A percentile compares a stretch with the other conserved stretches of the same genome.
Evolutionary conservation across 2,888 invertebrate species (phyloP).

Genomic region (Melanostoma mellinum): DNA sequence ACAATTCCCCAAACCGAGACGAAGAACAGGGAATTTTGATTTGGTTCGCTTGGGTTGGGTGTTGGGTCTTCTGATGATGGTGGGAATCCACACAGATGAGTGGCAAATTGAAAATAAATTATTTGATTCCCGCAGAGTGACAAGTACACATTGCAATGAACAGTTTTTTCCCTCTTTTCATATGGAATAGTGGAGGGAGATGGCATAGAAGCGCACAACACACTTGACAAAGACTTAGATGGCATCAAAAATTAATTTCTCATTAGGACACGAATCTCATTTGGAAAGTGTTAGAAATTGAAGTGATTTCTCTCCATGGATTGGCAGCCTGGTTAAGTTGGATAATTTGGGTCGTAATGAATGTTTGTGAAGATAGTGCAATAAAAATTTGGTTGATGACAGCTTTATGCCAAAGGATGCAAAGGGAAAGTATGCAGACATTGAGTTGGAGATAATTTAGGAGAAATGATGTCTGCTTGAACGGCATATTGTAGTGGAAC

Average conservation of each 20-base stretch:
- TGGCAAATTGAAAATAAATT: conserved; percentile 70
- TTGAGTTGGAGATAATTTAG: too few relatives aligned
- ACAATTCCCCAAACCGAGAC: conserved; percentile 17
- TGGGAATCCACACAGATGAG: conserved; percentile 69
- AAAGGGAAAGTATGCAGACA: background rate
- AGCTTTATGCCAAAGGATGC: background rate
- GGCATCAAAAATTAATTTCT: conserved; percentile 44
- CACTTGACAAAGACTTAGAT: conserved; percentile 28
- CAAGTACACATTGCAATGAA: conserved; percentile 55
- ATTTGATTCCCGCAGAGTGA: conserved; percentile 67
- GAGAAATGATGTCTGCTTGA: too few relatives aligned
- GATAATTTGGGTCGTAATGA: conserved; percentile 23
- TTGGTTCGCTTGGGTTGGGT: conserved; percentile 15
- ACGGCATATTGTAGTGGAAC: too few relatives aligned
- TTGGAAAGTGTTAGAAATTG: conserved; percentile 34
- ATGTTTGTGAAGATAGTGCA: conserved; percentile 10
- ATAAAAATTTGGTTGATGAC: background rate
- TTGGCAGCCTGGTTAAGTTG: conserved; percentile 19
- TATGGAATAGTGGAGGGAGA: too few relatives aligned
- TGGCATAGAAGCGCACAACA: background rate
- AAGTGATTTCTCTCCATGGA: conserved; percentile 5
- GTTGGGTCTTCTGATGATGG: conserved; percentile 33
- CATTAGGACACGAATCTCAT: conserved; percentile 46
- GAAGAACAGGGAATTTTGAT: conserved; percentile 3
- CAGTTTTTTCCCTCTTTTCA: conserved; percentile 1